Evolutionary conservation across 2,113 vertebrate species (phyloP).

Genomic region (Cyanocitta stelleri): DNA sequence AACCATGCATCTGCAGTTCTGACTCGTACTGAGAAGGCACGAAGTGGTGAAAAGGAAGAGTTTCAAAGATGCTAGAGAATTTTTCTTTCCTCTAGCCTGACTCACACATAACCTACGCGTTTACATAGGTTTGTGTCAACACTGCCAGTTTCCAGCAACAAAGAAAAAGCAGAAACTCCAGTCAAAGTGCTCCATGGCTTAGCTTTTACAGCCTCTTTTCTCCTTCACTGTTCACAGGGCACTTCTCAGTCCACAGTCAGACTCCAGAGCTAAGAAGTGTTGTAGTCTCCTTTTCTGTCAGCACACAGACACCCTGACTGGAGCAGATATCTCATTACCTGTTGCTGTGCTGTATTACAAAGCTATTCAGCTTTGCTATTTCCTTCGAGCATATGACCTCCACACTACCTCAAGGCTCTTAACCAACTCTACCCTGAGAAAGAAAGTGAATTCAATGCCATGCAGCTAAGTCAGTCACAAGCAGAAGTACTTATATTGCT

Average conservation of each 20-base stretch:
- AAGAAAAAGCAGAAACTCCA: neutral
- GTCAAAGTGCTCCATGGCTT: neutral
- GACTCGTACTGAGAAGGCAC: neutral
- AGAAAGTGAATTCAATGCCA: neutral
- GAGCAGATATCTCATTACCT: neutral
- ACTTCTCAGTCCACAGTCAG: neutral
- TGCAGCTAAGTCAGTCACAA: neutral
- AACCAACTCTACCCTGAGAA: neutral
- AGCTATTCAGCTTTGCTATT: neutral
- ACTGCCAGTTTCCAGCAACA: neutral
- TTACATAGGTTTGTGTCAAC: neutral
- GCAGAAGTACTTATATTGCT: neutral
- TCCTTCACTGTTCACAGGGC: neutral
- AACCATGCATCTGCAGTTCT: neutral
- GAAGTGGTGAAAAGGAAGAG: neutral
- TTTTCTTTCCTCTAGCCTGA: neutral
- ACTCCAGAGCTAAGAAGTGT: neutral
- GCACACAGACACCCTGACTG: neutral
- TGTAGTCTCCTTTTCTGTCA: neutral
- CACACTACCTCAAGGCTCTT: neutral
- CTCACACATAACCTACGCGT: neutral
- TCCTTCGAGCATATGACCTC: neutral
- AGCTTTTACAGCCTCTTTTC: neutral
- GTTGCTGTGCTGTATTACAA: neutral
- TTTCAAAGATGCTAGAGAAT: neutral